Evolutionary conservation across 2,797 vertebrate species (phyloP).

Genomic region (Acipenser oxyrinchus): DNA sequence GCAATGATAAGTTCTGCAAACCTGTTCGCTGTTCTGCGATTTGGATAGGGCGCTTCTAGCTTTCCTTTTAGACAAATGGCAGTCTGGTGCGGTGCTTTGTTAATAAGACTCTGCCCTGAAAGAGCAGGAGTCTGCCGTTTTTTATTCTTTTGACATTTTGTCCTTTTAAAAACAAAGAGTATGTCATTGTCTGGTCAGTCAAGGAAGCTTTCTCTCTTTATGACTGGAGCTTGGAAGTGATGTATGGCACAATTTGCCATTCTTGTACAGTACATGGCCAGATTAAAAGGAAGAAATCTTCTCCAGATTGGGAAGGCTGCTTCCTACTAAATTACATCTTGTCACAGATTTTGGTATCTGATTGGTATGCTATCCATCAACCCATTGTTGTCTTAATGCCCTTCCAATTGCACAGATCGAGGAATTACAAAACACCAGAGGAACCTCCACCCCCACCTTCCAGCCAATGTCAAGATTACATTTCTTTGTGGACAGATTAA

Average conservation of each 20-base stretch:
- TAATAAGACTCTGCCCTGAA: no score
- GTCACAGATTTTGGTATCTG: conserved; percentile 19
- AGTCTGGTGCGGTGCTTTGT: no score
- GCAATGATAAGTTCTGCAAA: no score
- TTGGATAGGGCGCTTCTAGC: no score
- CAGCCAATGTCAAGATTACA: conserved; percentile 38
- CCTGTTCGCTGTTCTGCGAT: no score
- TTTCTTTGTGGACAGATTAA: conserved; percentile 43
- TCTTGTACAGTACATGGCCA: conserved; percentile 36
- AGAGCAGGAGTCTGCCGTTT: no score
- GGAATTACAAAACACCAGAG: conserved; percentile 43
- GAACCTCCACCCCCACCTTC: not conserved
- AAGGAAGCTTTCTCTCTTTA: conserved; percentile 16
- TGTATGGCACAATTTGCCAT: conserved; percentile 46
- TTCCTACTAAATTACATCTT: conserved; percentile 26
- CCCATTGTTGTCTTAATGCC: conserved; percentile 34
- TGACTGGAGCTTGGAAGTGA: conserved; percentile 36
- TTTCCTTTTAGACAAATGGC: no score
- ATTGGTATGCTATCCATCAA: conserved; percentile 47
- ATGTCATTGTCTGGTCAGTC: no score
- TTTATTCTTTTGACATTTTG: no score
- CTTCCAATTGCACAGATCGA: conserved; percentile 50
- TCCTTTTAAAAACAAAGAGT: no score
- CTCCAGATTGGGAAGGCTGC: conserved; percentile 21
- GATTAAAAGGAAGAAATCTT: conserved; percentile 24